These are phyloP conservation scores for Xenopus petersii DNA, from an alignment of 2,797 vertebrate genomes.

Conservation along the genomic window DNA sequence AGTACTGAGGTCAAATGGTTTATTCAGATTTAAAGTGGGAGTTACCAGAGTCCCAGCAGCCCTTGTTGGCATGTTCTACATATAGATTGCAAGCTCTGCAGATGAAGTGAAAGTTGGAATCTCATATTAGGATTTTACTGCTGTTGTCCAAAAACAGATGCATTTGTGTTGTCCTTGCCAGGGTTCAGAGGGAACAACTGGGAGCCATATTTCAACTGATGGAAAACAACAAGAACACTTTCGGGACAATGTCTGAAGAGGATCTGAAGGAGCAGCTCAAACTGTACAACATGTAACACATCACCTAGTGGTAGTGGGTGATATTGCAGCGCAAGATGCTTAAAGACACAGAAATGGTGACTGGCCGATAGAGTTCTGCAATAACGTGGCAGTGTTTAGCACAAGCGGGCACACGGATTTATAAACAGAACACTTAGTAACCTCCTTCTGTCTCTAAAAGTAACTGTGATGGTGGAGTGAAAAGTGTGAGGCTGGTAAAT, in stretches of 20 bases:
- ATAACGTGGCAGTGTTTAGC: no score
- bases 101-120: neutral
- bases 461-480: no score
- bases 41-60: neutral
- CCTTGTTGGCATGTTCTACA: no score
- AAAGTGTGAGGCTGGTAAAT: no score
- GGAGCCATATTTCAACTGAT: conserved; percentile 92
- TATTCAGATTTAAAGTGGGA: no score
- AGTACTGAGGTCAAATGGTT: no score
- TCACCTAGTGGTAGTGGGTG: neutral
- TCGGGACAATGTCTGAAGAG: conserved; percentile 85
- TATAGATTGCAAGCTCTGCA: conserved; percentile 39
- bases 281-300: conserved; percentile 81
- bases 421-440: no score
- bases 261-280: conserved; percentile 88
- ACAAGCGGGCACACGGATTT: no score
- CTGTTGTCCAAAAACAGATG: conserved; percentile 3
- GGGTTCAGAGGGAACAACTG: conserved; percentile 89
- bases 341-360: no score
- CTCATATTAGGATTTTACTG: neutral
- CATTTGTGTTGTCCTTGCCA: conserved; percentile 62
- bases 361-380: no score
- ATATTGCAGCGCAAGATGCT: neutral
- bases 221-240: conserved; percentile 84
- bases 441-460: no score